phyloP scores from a whole-genome alignment of 2,797 vertebrate genomes.

The Muraenolepis orangiensis region DNA sequence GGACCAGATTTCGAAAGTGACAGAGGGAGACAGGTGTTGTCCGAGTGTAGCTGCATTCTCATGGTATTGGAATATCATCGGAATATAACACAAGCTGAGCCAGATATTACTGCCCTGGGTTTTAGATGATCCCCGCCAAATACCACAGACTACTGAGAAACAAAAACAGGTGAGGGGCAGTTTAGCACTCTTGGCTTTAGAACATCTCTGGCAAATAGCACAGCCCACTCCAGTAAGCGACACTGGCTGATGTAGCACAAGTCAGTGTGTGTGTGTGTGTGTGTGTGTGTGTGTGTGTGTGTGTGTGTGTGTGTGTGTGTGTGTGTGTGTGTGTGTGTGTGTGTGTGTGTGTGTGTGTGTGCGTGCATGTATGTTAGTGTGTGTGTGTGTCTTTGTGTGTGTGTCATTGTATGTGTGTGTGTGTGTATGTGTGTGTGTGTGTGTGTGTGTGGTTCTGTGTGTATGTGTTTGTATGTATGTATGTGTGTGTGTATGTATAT shows the following conservation, averaged over 20 bases:
- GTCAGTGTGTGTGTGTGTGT: neutral
- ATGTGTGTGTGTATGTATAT: slow-evolving; percentile 2
- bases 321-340: slow-evolving; percentile 22
- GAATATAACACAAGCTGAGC: slow-evolving; percentile 30
- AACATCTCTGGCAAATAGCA: slow-evolving; percentile 58
- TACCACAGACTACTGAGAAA: slow-evolving; percentile 49
- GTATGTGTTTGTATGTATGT: neutral
- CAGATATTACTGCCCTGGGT: slow-evolving; percentile 39
- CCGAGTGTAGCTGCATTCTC: slow-evolving; percentile 41
- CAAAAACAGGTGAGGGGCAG: slow-evolving; percentile 60
- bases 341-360: slow-evolving; percentile 3
- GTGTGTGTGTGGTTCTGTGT: slow-evolving; percentile 21
- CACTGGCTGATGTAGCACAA: slow-evolving; percentile 56
- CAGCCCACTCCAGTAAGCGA: slow-evolving; percentile 45
- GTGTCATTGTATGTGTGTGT: neutral
- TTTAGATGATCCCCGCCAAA: slow-evolving; percentile 61
- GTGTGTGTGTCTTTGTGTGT: neutral
- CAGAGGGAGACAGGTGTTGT: slow-evolving; percentile 55
- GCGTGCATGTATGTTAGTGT: neutral
- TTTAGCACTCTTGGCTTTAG: slow-evolving; percentile 46
- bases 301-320: slow-evolving; percentile 7
- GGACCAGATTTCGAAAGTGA: slow-evolving; percentile 16
- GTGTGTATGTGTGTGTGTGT: slow-evolving; percentile 6
- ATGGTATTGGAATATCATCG: slow-evolving; percentile 51
- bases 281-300: neutral